Evolutionary conservation across 2,888 invertebrate genomes (phyloP).

Genomic region (Frankliniella intonsa): DNA sequence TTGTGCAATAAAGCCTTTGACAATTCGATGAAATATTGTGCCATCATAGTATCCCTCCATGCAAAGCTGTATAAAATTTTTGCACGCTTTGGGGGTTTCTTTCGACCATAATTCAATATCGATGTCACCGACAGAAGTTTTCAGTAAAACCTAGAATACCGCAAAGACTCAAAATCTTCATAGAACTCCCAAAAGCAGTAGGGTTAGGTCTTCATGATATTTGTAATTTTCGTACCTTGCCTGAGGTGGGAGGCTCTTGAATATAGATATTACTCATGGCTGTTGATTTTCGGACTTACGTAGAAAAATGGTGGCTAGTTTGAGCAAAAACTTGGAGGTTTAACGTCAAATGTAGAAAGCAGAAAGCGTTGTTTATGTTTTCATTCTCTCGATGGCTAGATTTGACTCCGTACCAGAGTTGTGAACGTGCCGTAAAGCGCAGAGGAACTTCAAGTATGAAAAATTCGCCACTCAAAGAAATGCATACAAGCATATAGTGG

Average conservation of each 20-base stretch:
- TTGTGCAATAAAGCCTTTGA: conserved; percentile 93
- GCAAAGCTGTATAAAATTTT: conserved; percentile 93
- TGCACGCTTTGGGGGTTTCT: conserved; percentile 90
- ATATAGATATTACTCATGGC: conserved; percentile 96
- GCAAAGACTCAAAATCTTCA: conserved; percentile 32
- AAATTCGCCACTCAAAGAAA: no score
- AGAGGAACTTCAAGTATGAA: no score
- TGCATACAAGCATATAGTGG: no score
- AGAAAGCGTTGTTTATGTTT: no score
- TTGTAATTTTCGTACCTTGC: conserved; percentile 64
- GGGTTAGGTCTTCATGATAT: conserved; percentile 28
- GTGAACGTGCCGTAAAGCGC: no score
- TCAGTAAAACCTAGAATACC: conserved; percentile 71
- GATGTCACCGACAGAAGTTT: conserved; percentile 92
- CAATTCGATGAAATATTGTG: conserved; percentile 88
- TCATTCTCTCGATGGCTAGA: no score
- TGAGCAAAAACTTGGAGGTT: not conserved
- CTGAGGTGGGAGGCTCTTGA: conserved; percentile 91
- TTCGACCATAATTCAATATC: conserved; percentile 97
- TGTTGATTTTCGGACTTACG: no score
- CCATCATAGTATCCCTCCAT: conserved; percentile 93
- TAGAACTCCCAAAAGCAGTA: conserved; percentile 31
- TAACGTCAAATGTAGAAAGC: not conserved
- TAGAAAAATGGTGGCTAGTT: not conserved
- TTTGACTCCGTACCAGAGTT: no score